Percentiles rank a stretch among this genome's conserved stretches.
Evolutionary conservation across 2,888 invertebrate species (phyloP).

Genomic region (Tenthredo distinguenda): DNA sequence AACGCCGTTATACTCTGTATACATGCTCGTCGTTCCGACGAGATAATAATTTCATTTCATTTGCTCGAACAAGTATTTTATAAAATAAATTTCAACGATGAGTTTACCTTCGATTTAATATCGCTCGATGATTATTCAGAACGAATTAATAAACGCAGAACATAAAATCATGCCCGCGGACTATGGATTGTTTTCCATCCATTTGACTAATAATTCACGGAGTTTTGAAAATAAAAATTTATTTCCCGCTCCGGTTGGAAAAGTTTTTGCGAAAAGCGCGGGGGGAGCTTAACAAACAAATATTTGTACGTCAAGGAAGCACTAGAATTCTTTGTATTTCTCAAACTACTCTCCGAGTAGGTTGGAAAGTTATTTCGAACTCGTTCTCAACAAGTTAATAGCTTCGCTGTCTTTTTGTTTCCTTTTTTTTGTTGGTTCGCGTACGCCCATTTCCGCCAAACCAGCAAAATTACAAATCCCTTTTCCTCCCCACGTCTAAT

Average conservation of each 20-base stretch:
- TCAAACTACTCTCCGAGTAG: neutral
- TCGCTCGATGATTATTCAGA: neutral
- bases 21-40: neutral
- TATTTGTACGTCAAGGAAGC: neutral
- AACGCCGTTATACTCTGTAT: neutral
- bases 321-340: neutral
- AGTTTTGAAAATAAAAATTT: neutral
- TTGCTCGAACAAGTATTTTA: neutral
- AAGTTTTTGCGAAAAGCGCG: too few relatives aligned
- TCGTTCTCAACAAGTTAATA: conserved; percentile 39
- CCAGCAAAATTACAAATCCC: conserved; percentile 32
- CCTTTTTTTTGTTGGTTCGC: neutral
- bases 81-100: neutral
- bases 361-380: conserved; percentile 41
- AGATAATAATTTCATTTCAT: neutral
- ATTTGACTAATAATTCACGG: neutral
- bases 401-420: conserved; percentile 17
- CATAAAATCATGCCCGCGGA: neutral
- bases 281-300: neutral
- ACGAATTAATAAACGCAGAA: neutral
- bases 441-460: neutral
- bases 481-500: neutral
- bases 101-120: neutral
- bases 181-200: neutral
- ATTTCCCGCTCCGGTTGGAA: neutral